phyloP scores from a whole-genome alignment of 2,113 vertebrate genomes.

The Noturus placidus region DNA sequence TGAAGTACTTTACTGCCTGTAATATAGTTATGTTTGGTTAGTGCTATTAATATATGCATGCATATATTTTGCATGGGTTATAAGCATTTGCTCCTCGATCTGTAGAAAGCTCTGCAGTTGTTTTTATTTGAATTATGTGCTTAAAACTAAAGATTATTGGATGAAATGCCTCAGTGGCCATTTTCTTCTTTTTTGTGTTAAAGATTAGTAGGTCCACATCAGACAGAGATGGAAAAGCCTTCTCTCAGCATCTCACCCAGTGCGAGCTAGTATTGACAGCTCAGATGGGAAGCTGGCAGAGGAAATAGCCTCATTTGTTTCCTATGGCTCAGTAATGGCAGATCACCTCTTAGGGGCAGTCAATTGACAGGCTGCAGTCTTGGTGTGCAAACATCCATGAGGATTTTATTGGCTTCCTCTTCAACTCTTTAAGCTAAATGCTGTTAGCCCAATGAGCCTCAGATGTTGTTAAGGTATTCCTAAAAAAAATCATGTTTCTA shows the following conservation, averaged over 20 bases:
- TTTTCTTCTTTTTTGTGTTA: slow-evolving; percentile 17
- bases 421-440: slow-evolving; percentile 69
- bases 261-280: slow-evolving; percentile 74
- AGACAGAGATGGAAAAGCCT: slow-evolving; percentile 33
- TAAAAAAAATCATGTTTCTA: slow-evolving; percentile 68
- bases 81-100: not conserved
- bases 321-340: slow-evolving; percentile 74
- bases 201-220: slow-evolving; percentile 24
- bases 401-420: slow-evolving; percentile 70
- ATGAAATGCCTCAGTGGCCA: slow-evolving; percentile 7
- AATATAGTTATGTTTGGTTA: not conserved
- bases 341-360: slow-evolving; percentile 71
- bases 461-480: slow-evolving; percentile 68
- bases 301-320: slow-evolving; percentile 81
- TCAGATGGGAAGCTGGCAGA: slow-evolving; percentile 70
- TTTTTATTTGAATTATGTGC: not conserved
- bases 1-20: not conserved
- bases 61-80: not conserved
- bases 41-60: not conserved
- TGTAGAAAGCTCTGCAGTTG: not conserved
- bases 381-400: slow-evolving; percentile 74
- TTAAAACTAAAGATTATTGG: slow-evolving; percentile 15
- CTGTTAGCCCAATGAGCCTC: slow-evolving; percentile 69
- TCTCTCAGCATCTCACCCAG: slow-evolving; percentile 58
- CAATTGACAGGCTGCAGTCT: slow-evolving; percentile 73